A percentile compares a stretch with the other conserved stretches of the same genome.
Evolutionary conservation across 2,113 vertebrate species (phyloP).

Genomic region (Trematocara marginatum): DNA sequence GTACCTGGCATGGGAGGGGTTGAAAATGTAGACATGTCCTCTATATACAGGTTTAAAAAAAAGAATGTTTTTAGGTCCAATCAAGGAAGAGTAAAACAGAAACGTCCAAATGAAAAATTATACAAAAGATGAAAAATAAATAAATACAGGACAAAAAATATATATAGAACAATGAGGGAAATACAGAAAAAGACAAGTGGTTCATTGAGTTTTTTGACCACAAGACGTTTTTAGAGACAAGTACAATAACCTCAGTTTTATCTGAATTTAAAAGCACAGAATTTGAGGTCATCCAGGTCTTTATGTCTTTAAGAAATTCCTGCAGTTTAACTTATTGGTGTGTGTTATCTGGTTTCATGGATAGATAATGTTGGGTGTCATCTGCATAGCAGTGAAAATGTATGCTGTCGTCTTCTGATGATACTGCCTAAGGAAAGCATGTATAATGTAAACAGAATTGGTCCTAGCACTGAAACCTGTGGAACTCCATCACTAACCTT

Average conservation of each 20-base stretch:
- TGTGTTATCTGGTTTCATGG: not conserved
- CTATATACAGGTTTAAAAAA: not conserved
- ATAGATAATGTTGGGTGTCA: not conserved
- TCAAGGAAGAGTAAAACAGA: not conserved
- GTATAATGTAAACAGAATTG: not conserved
- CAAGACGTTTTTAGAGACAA: not conserved
- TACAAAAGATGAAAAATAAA: not conserved
- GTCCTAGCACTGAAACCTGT: not conserved
- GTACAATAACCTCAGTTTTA: not conserved
- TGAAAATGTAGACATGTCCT: not conserved
- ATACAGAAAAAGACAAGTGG: not conserved
- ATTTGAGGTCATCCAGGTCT: not conserved
- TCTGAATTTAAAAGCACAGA: not conserved
- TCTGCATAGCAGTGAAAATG: not conserved
- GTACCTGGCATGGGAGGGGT: not conserved
- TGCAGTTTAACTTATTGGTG: not conserved
- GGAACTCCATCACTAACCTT: not conserved
- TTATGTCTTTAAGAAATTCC: not conserved
- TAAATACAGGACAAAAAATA: not conserved
- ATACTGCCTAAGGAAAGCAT: not conserved
- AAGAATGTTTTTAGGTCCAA: not conserved
- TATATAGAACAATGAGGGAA: not conserved
- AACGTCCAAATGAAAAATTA: not conserved
- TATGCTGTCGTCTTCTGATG: not conserved
- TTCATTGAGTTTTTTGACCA: not conserved